Percentiles rank a stretch among this genome's conserved stretches.
Conservation (phyloP, 1,140 invertebrate species). For the Lasioglossum baleicum region DNA sequence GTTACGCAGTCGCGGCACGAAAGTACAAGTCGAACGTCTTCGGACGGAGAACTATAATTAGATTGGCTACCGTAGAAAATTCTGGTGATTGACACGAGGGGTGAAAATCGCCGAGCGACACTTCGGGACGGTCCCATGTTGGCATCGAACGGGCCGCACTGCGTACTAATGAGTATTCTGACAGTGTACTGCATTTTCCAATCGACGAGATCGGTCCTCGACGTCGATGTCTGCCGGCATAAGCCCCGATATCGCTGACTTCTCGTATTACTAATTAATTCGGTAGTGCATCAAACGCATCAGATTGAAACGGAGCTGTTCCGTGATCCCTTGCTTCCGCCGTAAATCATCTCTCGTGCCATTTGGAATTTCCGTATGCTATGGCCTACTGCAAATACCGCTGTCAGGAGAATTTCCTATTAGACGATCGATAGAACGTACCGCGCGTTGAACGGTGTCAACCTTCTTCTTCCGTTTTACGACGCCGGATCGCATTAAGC, state of each 20-base stretch:
- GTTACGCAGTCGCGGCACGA: too few relatives aligned
- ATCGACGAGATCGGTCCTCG: slow-evolving; percentile 19
- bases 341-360: slow-evolving; percentile 61
- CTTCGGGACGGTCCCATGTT: background rate
- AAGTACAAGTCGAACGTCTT: too few relatives aligned
- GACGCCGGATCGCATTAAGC: slow-evolving; percentile 40
- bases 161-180: slow-evolving; percentile 18
- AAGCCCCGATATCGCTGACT: slow-evolving; percentile 46
- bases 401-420: slow-evolving; percentile 66
- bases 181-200: background rate
- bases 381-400: slow-evolving; percentile 60
- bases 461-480: slow-evolving; percentile 59
- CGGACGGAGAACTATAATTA: too few relatives aligned
- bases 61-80: too few relatives aligned
- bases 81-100: too few relatives aligned
- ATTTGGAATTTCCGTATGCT: slow-evolving; percentile 62
- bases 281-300: slow-evolving; percentile 55
- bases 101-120: too few relatives aligned
- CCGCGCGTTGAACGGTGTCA: slow-evolving; percentile 34
- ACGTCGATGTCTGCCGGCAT: slow-evolving; percentile 23
- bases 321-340: slow-evolving; percentile 47
- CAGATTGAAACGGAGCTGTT: slow-evolving; percentile 58
- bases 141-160: background rate
- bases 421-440: slow-evolving; percentile 58
- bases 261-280: slow-evolving; percentile 64